Base-by-base conservation (phyloP, 2,888 invertebrate species). In the Noctua fimbriata region DNA sequence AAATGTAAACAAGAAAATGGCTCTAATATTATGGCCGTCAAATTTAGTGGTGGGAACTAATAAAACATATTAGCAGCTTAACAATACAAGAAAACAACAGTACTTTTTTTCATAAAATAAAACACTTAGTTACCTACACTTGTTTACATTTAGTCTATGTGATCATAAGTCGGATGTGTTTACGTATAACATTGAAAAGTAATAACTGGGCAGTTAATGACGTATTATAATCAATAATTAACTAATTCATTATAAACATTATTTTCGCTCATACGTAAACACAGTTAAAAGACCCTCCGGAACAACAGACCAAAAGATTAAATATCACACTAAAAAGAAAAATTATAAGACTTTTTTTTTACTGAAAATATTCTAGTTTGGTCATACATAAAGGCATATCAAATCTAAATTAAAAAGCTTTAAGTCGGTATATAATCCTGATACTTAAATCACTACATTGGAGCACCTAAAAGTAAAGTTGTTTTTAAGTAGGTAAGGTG, bases 1-100 rank as follows among this genome's bases (percentile, higher is more conserved):
- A 95, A 96, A 95, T 95, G 95, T 95, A 96, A 96, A 96, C 95
- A 96, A 95, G 95, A 88, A 88, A 89, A 91, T 90, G 90, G 90
- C 90, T 90, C 89, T 84, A 82, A 90, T 9, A 84, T 93, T 52
- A 93, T 93, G 93, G 93, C 94, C 92, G 89, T 89, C 83, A 85
- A 89, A 91, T 91, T 89, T 81, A 87, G 82, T 92, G 93, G 92
- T 92, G 93, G 92, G 92, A 90, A 84, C 85, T 84, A 84, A 84
- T 79, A 86, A 83, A 79, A 82, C 73, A 84, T 79, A 86, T 87
- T 82, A 80, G 79, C 75, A 84, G 28, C 78, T 79, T 84, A 85
- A 85, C 73, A 82, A 82, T 82, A 78, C 70, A 79, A 79, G 74
- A 83, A 85, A 88, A 84, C 82, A 89, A 90, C 83, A 84, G 79